Conservation (phyloP, 2,113 vertebrate species). For the Brachypodius melanocephalos region DNA sequence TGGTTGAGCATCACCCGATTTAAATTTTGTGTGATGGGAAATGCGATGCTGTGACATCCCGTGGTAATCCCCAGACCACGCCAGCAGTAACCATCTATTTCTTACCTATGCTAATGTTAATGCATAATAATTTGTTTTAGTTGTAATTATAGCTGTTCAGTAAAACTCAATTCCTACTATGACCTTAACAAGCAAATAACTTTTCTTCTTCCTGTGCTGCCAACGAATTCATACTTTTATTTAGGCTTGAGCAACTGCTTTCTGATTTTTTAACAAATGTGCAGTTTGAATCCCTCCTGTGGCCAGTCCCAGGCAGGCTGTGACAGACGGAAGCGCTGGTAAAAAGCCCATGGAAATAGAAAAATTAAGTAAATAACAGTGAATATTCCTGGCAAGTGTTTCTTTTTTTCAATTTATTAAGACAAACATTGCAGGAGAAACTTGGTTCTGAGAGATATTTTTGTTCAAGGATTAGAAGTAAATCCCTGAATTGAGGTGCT, state of each 20-base stretch:
- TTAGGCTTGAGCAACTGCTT: not conserved
- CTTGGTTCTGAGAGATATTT: not conserved
- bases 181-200: not conserved
- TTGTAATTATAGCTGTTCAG: not conserved
- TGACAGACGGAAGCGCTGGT: not conserved
- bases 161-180: not conserved
- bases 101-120: not conserved
- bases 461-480: not conserved
- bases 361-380: not conserved
- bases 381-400: not conserved
- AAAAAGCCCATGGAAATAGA: not conserved
- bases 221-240: not conserved
- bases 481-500: constrained; percentile 49
- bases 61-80: fast-evolving
- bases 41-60: fast-evolving
- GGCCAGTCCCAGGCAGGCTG: constrained; percentile 25
- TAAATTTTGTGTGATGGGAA: not conserved
- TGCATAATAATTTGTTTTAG: not conserved
- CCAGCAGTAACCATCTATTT: not conserved
- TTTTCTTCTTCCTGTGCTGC: not conserved
- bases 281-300: constrained; percentile 61
- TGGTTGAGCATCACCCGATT: not conserved
- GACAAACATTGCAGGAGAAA: not conserved
- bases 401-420: not conserved
- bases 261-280: not conserved